Evolutionary conservation across 2,888 invertebrate species (phyloP).

Genomic region (Gastracanthus pulcherrimus): DNA sequence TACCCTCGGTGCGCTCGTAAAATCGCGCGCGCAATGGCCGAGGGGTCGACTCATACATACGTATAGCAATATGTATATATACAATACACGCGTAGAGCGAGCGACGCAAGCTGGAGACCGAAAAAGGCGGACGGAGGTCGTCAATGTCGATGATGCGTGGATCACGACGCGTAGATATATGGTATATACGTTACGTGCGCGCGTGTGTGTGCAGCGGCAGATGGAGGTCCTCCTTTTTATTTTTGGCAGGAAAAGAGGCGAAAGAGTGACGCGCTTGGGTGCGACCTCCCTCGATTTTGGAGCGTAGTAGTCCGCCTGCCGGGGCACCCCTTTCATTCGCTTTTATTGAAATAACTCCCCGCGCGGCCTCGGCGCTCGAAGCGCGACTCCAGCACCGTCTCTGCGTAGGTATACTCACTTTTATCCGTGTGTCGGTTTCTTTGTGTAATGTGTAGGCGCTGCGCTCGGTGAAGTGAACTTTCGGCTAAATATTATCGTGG

Average conservation of each 20-base stretch:
- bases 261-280: background rate
- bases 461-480: no score
- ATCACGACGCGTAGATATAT: conserved; percentile 66
- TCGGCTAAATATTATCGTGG: no score
- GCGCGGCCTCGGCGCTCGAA: no score
- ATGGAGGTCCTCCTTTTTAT: conserved; percentile 16
- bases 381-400: no score
- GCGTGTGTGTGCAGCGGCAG: no score
- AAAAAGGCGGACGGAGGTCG: conserved; percentile 73
- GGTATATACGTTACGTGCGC: background rate
- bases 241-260: background rate
- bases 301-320: background rate
- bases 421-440: no score
- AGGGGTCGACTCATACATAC: conserved; percentile 8
- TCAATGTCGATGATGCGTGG: conserved; percentile 77
- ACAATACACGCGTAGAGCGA: no score
- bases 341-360: conserved; percentile 70
- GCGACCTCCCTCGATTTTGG: conserved; percentile 38
- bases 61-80: background rate
- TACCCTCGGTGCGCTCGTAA: conserved; percentile 29
- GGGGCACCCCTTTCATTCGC: conserved; percentile 51
- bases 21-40: conserved; percentile 23
- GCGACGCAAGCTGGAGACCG: conserved; percentile 66
- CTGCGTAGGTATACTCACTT: no score
- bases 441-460: no score